phyloP scores from a whole-genome alignment of 2,113 vertebrate genomes.

The Bos indicus region DNA sequence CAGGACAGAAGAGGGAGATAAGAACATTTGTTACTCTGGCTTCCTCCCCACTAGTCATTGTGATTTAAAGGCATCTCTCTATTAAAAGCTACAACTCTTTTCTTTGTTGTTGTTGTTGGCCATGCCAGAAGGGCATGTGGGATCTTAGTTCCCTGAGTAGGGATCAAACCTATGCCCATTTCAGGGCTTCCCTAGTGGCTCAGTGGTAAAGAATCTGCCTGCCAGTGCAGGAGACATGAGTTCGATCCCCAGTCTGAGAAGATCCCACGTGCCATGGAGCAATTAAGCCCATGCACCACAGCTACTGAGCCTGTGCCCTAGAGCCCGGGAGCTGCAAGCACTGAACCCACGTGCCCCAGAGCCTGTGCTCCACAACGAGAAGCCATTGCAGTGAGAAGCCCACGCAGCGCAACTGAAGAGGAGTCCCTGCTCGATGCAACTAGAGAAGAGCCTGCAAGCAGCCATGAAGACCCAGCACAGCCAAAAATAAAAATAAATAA shows the following conservation, averaged over 20 bases:
- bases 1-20: background rate
- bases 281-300: background rate
- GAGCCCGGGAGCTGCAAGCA: background rate
- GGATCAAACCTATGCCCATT: background rate
- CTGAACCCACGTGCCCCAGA: background rate
- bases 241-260: background rate
- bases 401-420: rapidly evolving
- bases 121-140: background rate
- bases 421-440: background rate
- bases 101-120: background rate
- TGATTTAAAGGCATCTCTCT: background rate
- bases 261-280: background rate
- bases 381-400: background rate
- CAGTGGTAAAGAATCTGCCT: background rate
- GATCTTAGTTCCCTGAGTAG: background rate
- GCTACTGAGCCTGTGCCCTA: rapidly evolving
- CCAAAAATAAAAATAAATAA: background rate
- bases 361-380: background rate
- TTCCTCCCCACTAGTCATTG: background rate
- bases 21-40: background rate
- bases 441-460: background rate
- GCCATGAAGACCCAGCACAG: background rate
- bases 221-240: background rate
- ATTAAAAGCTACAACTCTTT: background rate
- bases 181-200: background rate